Percentiles rank a stretch among this genome's conserved stretches.
Evolutionary conservation across 2,113 vertebrate species (phyloP).

Genomic region (Cavia aperea): DNA sequence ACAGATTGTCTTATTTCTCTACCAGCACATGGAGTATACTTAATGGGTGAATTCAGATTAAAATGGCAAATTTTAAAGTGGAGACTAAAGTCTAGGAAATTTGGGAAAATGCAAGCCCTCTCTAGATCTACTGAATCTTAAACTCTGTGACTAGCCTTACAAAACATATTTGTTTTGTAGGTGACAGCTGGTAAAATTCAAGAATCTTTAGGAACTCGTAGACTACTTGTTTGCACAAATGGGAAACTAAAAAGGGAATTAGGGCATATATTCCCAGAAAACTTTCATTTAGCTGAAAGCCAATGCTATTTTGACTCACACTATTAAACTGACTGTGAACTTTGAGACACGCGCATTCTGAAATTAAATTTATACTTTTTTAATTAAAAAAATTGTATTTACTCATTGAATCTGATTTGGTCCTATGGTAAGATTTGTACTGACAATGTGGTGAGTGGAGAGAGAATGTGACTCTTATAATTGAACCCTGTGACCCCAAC

Average conservation of each 20-base stretch:
- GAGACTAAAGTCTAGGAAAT: neutral
- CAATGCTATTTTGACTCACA: neutral
- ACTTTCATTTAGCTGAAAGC: neutral
- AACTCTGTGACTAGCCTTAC: neutral
- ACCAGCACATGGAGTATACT: neutral
- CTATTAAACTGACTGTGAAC: neutral
- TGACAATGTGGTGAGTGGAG: neutral
- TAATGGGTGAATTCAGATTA: neutral
- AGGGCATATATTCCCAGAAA: neutral
- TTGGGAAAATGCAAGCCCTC: neutral
- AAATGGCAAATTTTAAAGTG: neutral
- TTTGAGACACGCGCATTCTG: neutral
- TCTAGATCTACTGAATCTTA: neutral
- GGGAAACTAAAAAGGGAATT: slow-evolving; percentile 11
- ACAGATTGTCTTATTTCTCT: neutral
- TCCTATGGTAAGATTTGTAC: neutral
- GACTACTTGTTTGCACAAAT: neutral
- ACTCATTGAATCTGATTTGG: neutral
- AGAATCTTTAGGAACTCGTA: neutral
- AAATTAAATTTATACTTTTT: neutral
- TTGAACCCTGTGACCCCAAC: too few relatives aligned
- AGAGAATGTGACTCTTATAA: neutral
- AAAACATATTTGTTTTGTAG: neutral
- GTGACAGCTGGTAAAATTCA: neutral
- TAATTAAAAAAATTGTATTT: neutral